A percentile compares a stretch with the other conserved stretches of the same genome.
Evolutionary conservation across 2,888 invertebrate genomes (phyloP).

Genomic region (Drosophila subquinaria): DNA sequence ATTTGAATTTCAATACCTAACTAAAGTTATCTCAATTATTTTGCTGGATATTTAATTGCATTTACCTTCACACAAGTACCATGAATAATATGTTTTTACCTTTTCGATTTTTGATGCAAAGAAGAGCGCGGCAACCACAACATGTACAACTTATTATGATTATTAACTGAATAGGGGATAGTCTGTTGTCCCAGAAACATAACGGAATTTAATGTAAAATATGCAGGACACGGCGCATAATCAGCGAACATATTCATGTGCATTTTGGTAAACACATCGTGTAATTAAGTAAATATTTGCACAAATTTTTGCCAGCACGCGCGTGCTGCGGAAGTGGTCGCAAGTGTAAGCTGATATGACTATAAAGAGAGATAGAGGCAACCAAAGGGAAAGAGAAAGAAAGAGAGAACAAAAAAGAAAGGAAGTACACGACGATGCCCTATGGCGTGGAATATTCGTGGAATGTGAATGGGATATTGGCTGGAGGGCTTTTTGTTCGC

Average conservation of each 20-base stretch:
- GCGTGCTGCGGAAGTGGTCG: conserved; percentile 28
- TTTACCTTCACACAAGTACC: neutral
- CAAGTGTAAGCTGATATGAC: conserved; percentile 40
- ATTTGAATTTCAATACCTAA: no score
- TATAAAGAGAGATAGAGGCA: conserved; percentile 13
- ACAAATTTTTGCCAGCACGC: conserved; percentile 32
- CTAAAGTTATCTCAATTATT: no score
- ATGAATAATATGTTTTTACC: neutral
- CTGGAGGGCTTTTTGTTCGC: conserved; percentile 20
- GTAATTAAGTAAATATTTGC: conserved; percentile 65
- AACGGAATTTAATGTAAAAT: conserved; percentile 43
- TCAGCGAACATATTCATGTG: conserved; percentile 47
- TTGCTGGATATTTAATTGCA: no score
- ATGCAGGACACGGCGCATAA: conserved; percentile 47
- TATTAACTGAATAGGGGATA: conserved; percentile 14
- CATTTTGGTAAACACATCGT: conserved; percentile 50
- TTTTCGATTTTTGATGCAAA: neutral
- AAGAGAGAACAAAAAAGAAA: conserved; percentile 2
- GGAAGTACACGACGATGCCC: conserved; percentile 14
- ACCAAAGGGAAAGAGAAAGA: neutral
- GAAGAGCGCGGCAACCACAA: conserved; percentile 1
- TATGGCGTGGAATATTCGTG: conserved; percentile 38
- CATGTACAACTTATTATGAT: conserved; percentile 10
- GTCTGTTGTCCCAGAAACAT: conserved; percentile 20
- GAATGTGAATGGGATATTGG: conserved; percentile 37